Conservation (phyloP, 2,113 vertebrate genomes). For the Rhabdornis inornatus region DNA sequence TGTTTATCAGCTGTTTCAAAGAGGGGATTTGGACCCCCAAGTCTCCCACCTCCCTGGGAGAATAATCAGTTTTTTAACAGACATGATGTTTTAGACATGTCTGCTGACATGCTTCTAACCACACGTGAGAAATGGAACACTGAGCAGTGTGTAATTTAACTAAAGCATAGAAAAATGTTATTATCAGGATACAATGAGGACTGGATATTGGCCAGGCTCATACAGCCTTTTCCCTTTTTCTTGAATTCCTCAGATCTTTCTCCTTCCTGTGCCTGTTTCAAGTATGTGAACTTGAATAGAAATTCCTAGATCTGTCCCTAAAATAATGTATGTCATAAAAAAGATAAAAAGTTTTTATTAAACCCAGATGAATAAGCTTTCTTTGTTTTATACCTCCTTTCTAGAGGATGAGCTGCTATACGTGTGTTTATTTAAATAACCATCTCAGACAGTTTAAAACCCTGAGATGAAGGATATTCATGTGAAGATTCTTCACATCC, state of each 20-base stretch:
- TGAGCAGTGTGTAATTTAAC: neutral
- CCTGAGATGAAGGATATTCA: neutral
- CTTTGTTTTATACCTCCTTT: neutral
- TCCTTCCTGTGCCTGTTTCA: neutral
- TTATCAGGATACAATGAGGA: fast-evolving
- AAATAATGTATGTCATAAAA: neutral
- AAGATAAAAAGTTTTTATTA: neutral
- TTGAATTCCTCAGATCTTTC: neutral
- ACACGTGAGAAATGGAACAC: neutral
- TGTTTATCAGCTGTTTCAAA: neutral
- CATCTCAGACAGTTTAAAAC: neutral
- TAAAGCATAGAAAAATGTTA: neutral
- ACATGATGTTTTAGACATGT: neutral
- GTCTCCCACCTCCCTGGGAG: neutral
- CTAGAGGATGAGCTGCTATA: neutral
- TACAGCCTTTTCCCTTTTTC: neutral
- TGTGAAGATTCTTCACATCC: neutral
- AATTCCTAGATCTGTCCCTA: neutral
- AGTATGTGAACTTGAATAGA: neutral
- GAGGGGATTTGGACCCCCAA: neutral
- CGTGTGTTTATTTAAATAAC: conserved; percentile 8
- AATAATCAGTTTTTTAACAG: neutral
- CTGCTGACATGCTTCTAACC: neutral
- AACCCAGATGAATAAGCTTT: neutral
- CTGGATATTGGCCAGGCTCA: neutral